Evolutionary conservation across 35 echinoderm and acorn worm genomes (phyloP).

Genomic region (Ptychodera flava): DNA sequence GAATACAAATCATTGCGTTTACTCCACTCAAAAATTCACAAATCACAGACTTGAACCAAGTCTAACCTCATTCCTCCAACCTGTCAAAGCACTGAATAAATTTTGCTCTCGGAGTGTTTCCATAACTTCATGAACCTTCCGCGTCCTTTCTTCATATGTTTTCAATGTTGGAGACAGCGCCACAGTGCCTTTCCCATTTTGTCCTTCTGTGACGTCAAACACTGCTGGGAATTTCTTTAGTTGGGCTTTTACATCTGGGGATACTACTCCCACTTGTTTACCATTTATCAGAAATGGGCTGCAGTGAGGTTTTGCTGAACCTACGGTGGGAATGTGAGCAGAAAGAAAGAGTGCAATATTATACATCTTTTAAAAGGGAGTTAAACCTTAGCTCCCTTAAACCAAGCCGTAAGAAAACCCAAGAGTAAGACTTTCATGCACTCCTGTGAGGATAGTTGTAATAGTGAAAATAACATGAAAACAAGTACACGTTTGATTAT

Average conservation of each 20-base stretch:
- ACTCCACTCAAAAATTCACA: no score
- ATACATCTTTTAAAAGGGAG: no score
- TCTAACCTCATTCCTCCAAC: conserved; percentile 76
- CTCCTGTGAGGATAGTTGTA: no score
- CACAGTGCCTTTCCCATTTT: neutral
- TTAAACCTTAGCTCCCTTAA: no score
- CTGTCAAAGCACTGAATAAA: conserved; percentile 29
- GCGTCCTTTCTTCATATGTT: conserved; percentile 41
- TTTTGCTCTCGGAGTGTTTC: conserved; percentile 16
- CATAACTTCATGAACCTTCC: conserved; percentile 30
- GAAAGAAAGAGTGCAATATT: no score
- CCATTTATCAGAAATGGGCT: conserved; percentile 29
- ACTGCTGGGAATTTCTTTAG: conserved; percentile 16
- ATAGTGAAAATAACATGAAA: no score
- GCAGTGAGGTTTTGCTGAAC: conserved; percentile 14
- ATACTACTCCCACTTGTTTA: conserved; percentile 28
- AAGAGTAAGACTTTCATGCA: no score
- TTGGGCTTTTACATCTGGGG: conserved; percentile 16
- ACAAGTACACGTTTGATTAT: no score
- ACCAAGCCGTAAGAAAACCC: no score
- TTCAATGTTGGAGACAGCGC: conserved; percentile 16
- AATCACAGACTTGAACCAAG: no score
- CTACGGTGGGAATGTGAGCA: no score
- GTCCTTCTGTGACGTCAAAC: conserved; percentile 14
- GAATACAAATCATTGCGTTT: no score